Conservation (phyloP, 2,888 invertebrate species). For the Limnephilus rhombicus region DNA sequence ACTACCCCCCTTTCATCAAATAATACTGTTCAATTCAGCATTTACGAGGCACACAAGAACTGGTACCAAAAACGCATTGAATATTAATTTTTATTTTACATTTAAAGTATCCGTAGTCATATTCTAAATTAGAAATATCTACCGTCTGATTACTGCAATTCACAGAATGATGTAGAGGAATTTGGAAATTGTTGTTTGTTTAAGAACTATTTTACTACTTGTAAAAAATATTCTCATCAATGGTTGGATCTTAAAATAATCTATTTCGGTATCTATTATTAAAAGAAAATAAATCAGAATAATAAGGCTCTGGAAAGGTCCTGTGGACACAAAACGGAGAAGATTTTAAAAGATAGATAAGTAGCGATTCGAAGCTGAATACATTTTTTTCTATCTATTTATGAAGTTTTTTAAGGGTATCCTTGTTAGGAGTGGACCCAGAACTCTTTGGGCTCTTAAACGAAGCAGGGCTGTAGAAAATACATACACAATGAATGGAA, state of each 20-base stretch:
- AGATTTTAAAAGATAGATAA: conserved; percentile 65
- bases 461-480: conserved; percentile 53
- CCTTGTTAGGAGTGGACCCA: conserved; percentile 61
- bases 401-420: conserved; percentile 56
- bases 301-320: conserved; percentile 2
- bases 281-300: conserved; percentile 6
- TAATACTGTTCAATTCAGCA: background rate
- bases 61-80: background rate
- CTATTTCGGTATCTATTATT: conserved; percentile 32
- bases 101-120: background rate
- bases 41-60: background rate
- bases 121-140: background rate
- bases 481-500: conserved; percentile 53
- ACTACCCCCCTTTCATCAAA: background rate
- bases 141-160: background rate
- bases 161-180: background rate
- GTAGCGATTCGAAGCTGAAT: conserved; percentile 63
- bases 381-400: conserved; percentile 58
- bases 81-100: too few species aligned
- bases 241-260: conserved; percentile 37
- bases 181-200: background rate
- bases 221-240: background rate
- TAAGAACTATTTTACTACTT: background rate
- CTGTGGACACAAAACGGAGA: background rate
- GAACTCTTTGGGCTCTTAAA: conserved; percentile 53